These are phyloP conservation scores for Dicentrarchus labrax DNA, from an alignment of 2,113 vertebrate species.

Conservation along the genomic window DNA sequence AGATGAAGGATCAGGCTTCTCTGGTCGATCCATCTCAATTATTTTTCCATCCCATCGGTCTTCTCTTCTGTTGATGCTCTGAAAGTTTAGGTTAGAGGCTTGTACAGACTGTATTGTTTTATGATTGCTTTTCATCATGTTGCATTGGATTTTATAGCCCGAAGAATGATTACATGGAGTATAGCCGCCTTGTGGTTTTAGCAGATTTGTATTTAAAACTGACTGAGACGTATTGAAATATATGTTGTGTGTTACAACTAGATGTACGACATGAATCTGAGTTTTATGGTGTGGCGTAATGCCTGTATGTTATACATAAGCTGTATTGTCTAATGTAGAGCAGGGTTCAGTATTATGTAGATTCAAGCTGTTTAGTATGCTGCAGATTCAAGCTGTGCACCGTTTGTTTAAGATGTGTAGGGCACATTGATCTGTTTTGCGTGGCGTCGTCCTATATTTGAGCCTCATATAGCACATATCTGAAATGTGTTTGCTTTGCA, in stretches of 20 bases:
- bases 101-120: conserved; percentile 34
- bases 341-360: conserved; percentile 42
- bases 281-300: conserved; percentile 10
- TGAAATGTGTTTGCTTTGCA: conserved; percentile 71
- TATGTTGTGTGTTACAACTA: conserved; percentile 24
- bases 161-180: conserved; percentile 25
- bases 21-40: conserved; percentile 42
- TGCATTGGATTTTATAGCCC: conserved; percentile 34
- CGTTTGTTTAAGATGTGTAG: conserved; percentile 59
- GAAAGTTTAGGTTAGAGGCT: conserved; percentile 55
- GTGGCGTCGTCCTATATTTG: conserved; percentile 40
- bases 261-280: conserved; percentile 7
- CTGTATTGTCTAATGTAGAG: conserved; percentile 17
- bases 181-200: conserved; percentile 17
- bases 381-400: conserved; percentile 36
- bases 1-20: conserved; percentile 41
- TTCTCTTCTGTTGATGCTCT: conserved; percentile 36
- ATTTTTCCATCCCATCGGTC: conserved; percentile 50
- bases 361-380: conserved; percentile 53
- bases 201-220: conserved; percentile 34
- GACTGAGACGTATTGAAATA: conserved; percentile 27
- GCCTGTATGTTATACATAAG: conserved; percentile 34
- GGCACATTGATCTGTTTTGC: conserved; percentile 50
- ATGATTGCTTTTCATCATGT: conserved; percentile 47
- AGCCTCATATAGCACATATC: conserved; percentile 52